Evolutionary conservation across 2,888 invertebrate genomes (phyloP).

Genomic region (Drosophila meridionalis): DNA sequence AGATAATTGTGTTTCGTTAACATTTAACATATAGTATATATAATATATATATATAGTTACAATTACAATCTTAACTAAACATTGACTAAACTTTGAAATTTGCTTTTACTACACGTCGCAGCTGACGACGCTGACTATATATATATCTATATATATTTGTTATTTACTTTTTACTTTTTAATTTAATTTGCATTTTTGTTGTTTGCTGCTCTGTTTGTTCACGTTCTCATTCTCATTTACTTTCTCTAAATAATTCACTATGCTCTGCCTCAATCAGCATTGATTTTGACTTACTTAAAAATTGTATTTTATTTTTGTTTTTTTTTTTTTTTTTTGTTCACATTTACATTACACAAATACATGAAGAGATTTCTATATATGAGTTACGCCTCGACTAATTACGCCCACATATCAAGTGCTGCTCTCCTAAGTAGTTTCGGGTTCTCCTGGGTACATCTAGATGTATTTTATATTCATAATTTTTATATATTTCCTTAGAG

Average conservation of each 20-base stretch:
- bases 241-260: slow-evolving; percentile 73
- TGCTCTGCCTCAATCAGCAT: slow-evolving; percentile 29
- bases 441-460: slow-evolving; percentile 51
- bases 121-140: slow-evolving; percentile 44
- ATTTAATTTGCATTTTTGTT: background rate
- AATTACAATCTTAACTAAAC: slow-evolving; percentile 71
- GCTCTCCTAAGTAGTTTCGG: slow-evolving; percentile 42
- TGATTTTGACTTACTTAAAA: slow-evolving; percentile 19
- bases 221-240: slow-evolving; percentile 7
- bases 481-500: slow-evolving; percentile 10
- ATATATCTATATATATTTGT: slow-evolving; percentile 16
- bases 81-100: slow-evolving; percentile 75
- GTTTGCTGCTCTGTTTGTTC: background rate
- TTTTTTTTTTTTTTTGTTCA: slow-evolving; percentile 27
- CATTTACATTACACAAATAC: slow-evolving; percentile 74
- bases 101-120: slow-evolving; percentile 74
- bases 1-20: slow-evolving; percentile 77
- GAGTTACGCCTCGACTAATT: slow-evolving; percentile 31
- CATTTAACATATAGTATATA: slow-evolving; percentile 58
- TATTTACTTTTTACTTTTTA: slow-evolving; percentile 6
- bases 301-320: slow-evolving; percentile 6
- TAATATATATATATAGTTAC: slow-evolving; percentile 41
- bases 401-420: slow-evolving; percentile 38
- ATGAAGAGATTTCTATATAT: slow-evolving; percentile 56
- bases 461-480: slow-evolving; percentile 16